These are phyloP conservation scores for Spodoptera littoralis DNA, from an alignment of 2,888 invertebrate genomes.

Conservation along the genomic window DNA sequence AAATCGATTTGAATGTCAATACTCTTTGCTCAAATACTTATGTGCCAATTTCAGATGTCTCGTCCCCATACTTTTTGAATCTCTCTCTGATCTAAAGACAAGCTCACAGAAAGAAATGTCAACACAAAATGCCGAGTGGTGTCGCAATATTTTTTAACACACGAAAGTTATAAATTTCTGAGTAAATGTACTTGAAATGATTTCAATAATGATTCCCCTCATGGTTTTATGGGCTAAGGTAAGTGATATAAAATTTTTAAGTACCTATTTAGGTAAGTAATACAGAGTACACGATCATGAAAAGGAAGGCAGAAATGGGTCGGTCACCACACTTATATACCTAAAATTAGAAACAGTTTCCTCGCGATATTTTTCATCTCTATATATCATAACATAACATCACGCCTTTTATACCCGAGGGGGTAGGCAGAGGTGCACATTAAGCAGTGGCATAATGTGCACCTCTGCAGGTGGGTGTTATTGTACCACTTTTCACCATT, in stretches of 20 bases:
- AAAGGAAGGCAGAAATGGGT: too few relatives aligned
- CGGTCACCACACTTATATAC: too few relatives aligned
- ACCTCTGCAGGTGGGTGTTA: too few relatives aligned
- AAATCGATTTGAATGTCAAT: conserved; percentile 1
- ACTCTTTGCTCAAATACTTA: not conserved
- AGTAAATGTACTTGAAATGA: conserved; percentile 49
- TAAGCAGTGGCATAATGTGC: too few relatives aligned
- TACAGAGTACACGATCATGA: too few relatives aligned
- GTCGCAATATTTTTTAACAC: conserved; percentile 15
- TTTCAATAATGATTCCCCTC: conserved; percentile 29
- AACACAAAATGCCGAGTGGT: conserved; percentile 33
- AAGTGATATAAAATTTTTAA: conserved; percentile 19
- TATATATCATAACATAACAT: too few relatives aligned
- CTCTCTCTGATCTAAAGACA: too few relatives aligned
- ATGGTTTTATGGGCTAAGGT: conserved; percentile 46
- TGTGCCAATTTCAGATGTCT: not conserved
- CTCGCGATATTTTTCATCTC: not conserved
- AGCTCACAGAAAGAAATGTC: conserved; percentile 12
- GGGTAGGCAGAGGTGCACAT: too few relatives aligned
- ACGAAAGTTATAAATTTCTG: conserved; percentile 43
- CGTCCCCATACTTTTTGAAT: too few relatives aligned
- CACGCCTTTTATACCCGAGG: too few relatives aligned
- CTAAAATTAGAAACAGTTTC: not conserved
- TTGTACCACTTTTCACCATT: too few relatives aligned
- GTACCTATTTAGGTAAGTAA: too few relatives aligned